Base-by-base conservation (phyloP, 1,140 invertebrate genomes). In the Drosophila pruinosa region DNA sequence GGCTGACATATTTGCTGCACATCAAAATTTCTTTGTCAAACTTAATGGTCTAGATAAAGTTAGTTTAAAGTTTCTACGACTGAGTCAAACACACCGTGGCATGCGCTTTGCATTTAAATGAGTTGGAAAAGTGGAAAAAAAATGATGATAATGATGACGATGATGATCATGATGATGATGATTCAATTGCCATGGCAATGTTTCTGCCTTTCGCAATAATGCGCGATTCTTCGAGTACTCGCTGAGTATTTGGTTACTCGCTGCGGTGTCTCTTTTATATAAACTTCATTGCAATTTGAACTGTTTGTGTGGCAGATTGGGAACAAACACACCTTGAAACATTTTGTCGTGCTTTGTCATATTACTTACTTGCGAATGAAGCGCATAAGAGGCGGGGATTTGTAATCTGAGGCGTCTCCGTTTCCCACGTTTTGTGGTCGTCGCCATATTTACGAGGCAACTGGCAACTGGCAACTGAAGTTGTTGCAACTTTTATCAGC, bases 1-100 rank as follows among this genome's bases (percentile, higher is more conserved):
- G 74, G 70, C 64, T 72, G 80, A 78, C 80, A 83, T 83, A 83
- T 83, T 83, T 53, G 64, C 64, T 48, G 64, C 70, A 68, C 64
- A 68, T 68, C 45, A 68, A 67, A 68, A 72, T 83, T 71, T 75
- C 72, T 78, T 75, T 81, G 82, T 86, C 68, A 77, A 88, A 88
- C 77, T 77, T 81, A 86, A 86, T 88, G 82, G 74, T 78, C 81
- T 88, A 86, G 82, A 86, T 86, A 88, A 86, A 83, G 80, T 85
- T 86, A 26, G 22, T 28, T 61, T 63, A 4, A 54, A 54, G 48
- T 47, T 50, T 53, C 15, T 7, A 19, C 26, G 50, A 34, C 45
- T 45, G 10, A n/a, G 38, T 72, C 54, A 79, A 57, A 57, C n/a
- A n/a, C 28, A 34, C 7, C 15, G 24, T 28, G 43, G 4, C 43